Percentiles rank a stretch among this genome's conserved stretches.
phyloP scores from a whole-genome alignment of 2,113 vertebrate genomes.

The Girardinichthys multiradiatus region DNA sequence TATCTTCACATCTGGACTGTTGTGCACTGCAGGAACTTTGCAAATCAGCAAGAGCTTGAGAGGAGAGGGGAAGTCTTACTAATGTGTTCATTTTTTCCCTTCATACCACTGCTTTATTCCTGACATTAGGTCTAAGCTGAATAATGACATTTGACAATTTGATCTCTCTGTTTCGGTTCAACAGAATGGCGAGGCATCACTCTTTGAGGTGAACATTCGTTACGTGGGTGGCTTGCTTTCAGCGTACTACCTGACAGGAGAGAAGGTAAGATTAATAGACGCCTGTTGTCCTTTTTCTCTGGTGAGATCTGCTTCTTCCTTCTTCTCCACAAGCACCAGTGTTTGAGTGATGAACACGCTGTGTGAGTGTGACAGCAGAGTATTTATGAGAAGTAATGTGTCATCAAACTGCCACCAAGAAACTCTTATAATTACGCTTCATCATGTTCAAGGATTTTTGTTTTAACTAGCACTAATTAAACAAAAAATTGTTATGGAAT shows the following conservation, averaged over 20 bases:
- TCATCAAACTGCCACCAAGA: background rate
- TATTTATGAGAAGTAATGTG: constrained; percentile 9
- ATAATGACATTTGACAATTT: constrained; percentile 48
- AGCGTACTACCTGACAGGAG: constrained; percentile 90
- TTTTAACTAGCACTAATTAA: background rate
- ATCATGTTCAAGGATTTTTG: background rate
- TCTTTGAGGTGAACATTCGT: constrained; percentile 99
- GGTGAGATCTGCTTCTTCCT: constrained; percentile 53
- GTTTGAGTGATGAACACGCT: constrained; percentile 55
- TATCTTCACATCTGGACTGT: constrained; percentile 19
- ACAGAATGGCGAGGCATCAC: constrained; percentile 95
- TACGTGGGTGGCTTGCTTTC: constrained; percentile 93
- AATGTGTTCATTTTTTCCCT: background rate
- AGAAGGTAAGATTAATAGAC: constrained; percentile 86
- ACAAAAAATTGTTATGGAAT: background rate
- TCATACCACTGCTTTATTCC: background rate
- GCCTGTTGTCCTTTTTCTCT: constrained; percentile 40
- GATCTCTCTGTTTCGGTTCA: constrained; percentile 49
- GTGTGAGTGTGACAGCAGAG: constrained; percentile 9
- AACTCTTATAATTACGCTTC: constrained; percentile 8
- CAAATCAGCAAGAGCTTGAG: background rate
- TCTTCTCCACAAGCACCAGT: constrained; percentile 34
- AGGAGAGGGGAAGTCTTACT: background rate
- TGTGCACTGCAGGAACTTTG: background rate
- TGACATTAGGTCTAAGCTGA: constrained; percentile 9